Base-by-base conservation (phyloP, 1,140 invertebrate genomes). In the Gryllus bimaculatus region DNA sequence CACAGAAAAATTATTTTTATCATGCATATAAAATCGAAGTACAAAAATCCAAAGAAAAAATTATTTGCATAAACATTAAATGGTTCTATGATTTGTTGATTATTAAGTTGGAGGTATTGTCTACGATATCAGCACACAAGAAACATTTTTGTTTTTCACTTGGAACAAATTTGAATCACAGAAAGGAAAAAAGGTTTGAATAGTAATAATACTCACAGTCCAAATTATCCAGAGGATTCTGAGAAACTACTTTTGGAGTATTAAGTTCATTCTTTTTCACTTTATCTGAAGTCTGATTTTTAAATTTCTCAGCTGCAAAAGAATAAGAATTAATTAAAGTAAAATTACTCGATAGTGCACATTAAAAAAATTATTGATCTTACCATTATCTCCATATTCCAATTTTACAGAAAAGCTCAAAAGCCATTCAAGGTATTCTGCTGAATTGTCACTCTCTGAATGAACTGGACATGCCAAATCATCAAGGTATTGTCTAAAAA, bases 361-460 rank as follows among this genome's bases (percentile, higher is more conserved):
- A 2, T 75, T 75, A 13, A 75, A 75, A 39, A 75, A 4, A 5
- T 75, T 80, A 79, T 81, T 66, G 74, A 73, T 83, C 87, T 88
- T 88, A 95, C 93, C 88, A 86, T 94, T 91, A 84, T 96, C 94
- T 47, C 90, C 89, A 86, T 93, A 96, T 84, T 96, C 94, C 73
- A 96, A 88, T 84, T 92, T 88, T 13, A 97, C 88, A 78, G 96
- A 95, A 84, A 92, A 90, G 5, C 92, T 92, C 3, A 97, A 83
- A n/a, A 98, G 85, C 95, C 96, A 98, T 83, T 96, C 95, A 0
- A 96, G 83, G 83, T 92, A 89, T 82, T 95, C 90, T 78, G 88
- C 81, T 80, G 85, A 84, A 75, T 82, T 88, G 81, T 83, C 83
- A 78, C 86, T 85, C 1, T 39, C 26, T 74, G 78, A 85, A 10